phyloP scores from a whole-genome alignment of 92 coral and sea anemone species.

The Epizoanthus ramosus region DNA sequence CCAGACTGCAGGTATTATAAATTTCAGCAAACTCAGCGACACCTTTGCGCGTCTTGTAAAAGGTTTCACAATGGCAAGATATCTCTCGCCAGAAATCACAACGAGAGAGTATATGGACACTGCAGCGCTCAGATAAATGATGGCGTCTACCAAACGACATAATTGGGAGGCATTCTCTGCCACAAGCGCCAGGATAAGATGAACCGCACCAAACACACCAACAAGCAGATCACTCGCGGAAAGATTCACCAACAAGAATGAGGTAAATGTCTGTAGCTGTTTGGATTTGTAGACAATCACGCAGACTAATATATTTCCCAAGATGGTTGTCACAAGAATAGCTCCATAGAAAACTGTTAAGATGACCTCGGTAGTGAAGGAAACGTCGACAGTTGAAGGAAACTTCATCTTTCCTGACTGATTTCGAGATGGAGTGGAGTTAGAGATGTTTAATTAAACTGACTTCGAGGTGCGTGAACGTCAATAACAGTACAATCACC shows the following conservation, averaged over 20 bases:
- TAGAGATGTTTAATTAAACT: not conserved
- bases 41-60: slow-evolving; percentile 47
- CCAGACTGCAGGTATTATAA: slow-evolving; percentile 65
- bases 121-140: slow-evolving; percentile 56
- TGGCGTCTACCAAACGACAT: slow-evolving; percentile 54
- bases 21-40: slow-evolving; percentile 45
- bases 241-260: slow-evolving; percentile 64
- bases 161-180: not conserved
- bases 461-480: not conserved
- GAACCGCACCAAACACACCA: slow-evolving; percentile 60
- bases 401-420: not conserved
- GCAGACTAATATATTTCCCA: slow-evolving; percentile 68
- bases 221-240: slow-evolving; percentile 66
- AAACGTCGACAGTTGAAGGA: not conserved
- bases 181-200: slow-evolving; percentile 49
- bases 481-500: not conserved
- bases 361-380: not conserved
- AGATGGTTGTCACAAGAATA: slow-evolving; percentile 54
- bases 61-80: slow-evolving; percentile 66
- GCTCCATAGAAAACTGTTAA: slow-evolving; percentile 49
- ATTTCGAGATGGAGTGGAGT: not conserved
- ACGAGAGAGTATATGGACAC: slow-evolving; percentile 69
- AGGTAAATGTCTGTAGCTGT: slow-evolving; percentile 62
- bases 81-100: slow-evolving; percentile 61
- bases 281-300: slow-evolving; percentile 57